phyloP scores from a whole-genome alignment of 2,113 vertebrate genomes.

The Procavia capensis region DNA sequence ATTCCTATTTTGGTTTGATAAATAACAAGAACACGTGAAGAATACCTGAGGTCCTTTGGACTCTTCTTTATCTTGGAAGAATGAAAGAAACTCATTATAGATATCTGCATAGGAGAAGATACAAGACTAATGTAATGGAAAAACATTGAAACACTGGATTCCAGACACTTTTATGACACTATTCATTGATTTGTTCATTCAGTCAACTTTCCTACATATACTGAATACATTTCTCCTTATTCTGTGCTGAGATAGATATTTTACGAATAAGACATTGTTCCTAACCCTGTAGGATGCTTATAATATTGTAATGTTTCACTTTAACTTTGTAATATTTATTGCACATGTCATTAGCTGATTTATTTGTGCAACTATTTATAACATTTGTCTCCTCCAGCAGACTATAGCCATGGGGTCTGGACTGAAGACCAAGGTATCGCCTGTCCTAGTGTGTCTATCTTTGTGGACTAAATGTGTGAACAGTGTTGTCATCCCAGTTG shows the following conservation, averaged over 20 bases:
- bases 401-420: neutral
- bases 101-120: neutral
- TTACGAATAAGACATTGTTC: neutral
- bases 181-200: neutral
- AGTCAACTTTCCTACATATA: neutral
- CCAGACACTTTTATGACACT: neutral
- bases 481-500: neutral
- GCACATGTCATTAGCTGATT: neutral
- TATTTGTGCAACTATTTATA: neutral
- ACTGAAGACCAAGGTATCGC: neutral
- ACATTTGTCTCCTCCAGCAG: neutral
- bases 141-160: neutral
- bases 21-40: neutral
- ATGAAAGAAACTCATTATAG: neutral
- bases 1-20: neutral
- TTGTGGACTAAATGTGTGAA: neutral
- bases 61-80: neutral
- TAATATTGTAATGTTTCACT: neutral
- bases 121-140: neutral
- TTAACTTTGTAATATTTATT: neutral
- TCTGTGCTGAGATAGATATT: neutral
- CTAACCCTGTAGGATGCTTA: neutral
- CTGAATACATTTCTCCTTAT: neutral
- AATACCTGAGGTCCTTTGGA: neutral
- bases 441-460: rapidly evolving